Percentiles rank a stretch among this genome's conserved stretches.
Conservation (phyloP, 2,113 vertebrate species). For the Maccullochella peelii region DNA sequence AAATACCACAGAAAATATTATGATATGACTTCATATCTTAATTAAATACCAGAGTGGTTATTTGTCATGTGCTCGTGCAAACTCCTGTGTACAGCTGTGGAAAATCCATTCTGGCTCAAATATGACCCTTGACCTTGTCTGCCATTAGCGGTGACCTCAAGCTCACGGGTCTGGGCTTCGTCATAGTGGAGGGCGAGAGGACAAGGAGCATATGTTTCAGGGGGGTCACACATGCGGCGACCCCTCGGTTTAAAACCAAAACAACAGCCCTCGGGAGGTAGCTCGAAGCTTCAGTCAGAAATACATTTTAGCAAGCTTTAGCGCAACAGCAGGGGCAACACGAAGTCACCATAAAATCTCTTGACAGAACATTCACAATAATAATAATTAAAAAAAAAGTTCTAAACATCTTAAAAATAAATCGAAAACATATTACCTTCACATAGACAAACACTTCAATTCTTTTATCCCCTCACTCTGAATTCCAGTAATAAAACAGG, state of each 20-base stretch:
- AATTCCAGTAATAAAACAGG: slow-evolving; percentile 59
- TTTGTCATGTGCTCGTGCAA: slow-evolving; percentile 59
- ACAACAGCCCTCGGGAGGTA: slow-evolving; percentile 65
- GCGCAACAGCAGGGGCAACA: slow-evolving; percentile 62
- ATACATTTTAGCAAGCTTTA: slow-evolving; percentile 64
- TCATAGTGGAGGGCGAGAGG: slow-evolving; percentile 47
- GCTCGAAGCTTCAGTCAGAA: slow-evolving; percentile 64
- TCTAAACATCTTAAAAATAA: slow-evolving; percentile 34
- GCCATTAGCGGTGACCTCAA: slow-evolving; percentile 62
- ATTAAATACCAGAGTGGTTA: slow-evolving; percentile 53
- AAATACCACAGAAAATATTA: slow-evolving; percentile 49
- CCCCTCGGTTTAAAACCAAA: slow-evolving; percentile 48
- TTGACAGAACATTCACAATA: slow-evolving; percentile 53
- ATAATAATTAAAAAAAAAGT: slow-evolving; percentile 19
- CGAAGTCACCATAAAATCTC: slow-evolving; percentile 29
- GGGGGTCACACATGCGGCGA: slow-evolving; percentile 12
- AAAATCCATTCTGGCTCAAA: slow-evolving; percentile 65
- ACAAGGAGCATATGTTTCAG: slow-evolving; percentile 55
- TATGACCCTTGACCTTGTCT: slow-evolving; percentile 57
- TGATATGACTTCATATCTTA: slow-evolving; percentile 46
- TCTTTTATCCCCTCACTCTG: slow-evolving; percentile 28
- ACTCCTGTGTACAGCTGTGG: slow-evolving; percentile 63
- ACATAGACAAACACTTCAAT: slow-evolving; percentile 49
- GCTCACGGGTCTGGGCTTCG: slow-evolving; percentile 39
- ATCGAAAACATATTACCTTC: slow-evolving; percentile 57